Conservation (phyloP, 2,888 invertebrate species). For the Leptopterna dolabrata region DNA sequence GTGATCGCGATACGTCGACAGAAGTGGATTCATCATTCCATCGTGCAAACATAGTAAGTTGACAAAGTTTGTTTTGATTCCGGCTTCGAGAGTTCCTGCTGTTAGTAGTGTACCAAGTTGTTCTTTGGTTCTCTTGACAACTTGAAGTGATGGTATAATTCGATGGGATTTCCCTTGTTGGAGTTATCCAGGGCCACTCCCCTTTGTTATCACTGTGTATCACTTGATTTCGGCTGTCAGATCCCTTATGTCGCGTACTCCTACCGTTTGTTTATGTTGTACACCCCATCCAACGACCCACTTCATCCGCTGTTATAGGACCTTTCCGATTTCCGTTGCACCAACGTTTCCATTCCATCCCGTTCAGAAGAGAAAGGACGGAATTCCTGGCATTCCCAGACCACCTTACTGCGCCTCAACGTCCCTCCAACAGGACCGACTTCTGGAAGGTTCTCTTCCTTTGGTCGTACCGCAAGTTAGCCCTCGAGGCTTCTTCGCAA, state of each 20-base stretch:
- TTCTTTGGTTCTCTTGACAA: neutral
- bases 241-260: neutral
- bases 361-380: conserved; percentile 30
- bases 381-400: conserved; percentile 35
- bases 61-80: conserved; percentile 25
- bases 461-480: neutral
- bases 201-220: conserved; percentile 5
- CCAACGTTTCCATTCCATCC: neutral
- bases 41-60: conserved; percentile 9
- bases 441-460: neutral
- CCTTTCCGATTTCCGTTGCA: neutral
- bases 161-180: neutral
- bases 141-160: neutral
- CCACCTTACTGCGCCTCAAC: neutral
- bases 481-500: neutral
- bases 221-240: neutral
- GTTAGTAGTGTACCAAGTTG: neutral
- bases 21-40: conserved; percentile 2
- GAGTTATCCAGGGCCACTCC: neutral
- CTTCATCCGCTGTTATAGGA: neutral
- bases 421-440: neutral
- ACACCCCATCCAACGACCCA: neutral
- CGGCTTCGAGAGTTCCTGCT: neutral
- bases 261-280: neutral
- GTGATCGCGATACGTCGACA: neutral